Percentiles rank a stretch among this genome's conserved stretches.
These are phyloP conservation scores for Planiliza haematocheilus DNA, from an alignment of 2,113 vertebrate genomes.

Conservation along the genomic window DNA sequence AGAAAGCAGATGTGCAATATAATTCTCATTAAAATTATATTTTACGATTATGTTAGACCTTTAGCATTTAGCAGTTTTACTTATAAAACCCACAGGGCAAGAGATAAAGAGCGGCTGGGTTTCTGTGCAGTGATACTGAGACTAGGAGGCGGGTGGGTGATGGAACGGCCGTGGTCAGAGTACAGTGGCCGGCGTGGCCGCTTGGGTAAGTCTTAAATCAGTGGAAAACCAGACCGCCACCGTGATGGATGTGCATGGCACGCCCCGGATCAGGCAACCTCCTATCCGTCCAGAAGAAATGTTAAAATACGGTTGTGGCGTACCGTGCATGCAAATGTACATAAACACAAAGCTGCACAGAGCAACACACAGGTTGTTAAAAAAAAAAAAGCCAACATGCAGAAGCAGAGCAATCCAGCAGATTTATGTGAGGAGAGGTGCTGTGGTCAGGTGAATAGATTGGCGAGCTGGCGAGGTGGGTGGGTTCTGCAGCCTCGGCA, in stretches of 20 bases:
- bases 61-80: neutral
- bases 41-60: neutral
- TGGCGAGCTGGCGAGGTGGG: conserved; percentile 71
- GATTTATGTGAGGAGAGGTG: conserved; percentile 75
- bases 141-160: conserved; percentile 48
- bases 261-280: conserved; percentile 69
- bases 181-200: conserved; percentile 50
- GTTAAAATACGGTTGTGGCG: conserved; percentile 43
- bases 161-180: conserved; percentile 61
- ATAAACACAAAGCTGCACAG: conserved; percentile 40
- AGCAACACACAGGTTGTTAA: conserved; percentile 1
- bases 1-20: neutral
- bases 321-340: conserved; percentile 46
- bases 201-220: conserved; percentile 76
- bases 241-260: conserved; percentile 71
- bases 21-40: neutral
- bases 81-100: neutral
- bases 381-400: conserved; percentile 10
- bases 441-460: conserved; percentile 78
- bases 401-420: conserved; percentile 17
- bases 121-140: conserved; percentile 28
- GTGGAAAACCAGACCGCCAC: conserved; percentile 57
- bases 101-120: conserved; percentile 2
- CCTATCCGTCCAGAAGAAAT: conserved; percentile 66
- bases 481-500: conserved; percentile 50